Evolutionary conservation across 2,797 vertebrate genomes (phyloP), one percentile per base, ranked within the genome.

Genomic region (Gymnopithys bicolor): DNA sequence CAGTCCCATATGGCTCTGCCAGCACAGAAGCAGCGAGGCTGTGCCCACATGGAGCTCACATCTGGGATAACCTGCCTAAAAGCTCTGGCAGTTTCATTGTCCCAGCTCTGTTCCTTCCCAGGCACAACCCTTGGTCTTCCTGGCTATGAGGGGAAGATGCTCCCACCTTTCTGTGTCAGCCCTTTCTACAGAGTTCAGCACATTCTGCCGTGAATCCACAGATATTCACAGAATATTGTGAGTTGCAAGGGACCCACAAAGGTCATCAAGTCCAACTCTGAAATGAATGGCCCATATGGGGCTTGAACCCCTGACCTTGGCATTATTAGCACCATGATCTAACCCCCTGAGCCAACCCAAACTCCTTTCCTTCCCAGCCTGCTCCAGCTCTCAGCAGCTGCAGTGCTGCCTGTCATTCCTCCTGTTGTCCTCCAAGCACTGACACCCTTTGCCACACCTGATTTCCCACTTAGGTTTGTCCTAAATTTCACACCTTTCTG

Each of bases 1-100:
- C 25, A 41, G 45, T 43, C 22, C 13, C 0, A 0, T 2, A 14
- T 10, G 7, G 51, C 63, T 48, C 21, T 49, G 82, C 60, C 23
- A 53, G 75, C 35, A 16, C 33, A 14, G 87, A 37, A 63, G 23
- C 71, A 49, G 19, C 3, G 35, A 4, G 4, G 49, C 49, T 56
- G 41, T 13, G 2, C 41, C n/a, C 51, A 53, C 52, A 23, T 5
- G 33, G 67, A 64, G 27, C 75, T 58, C 37, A 33, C 18, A 28
- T 4, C 37, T 68, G 70, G 62, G 62, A 7, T 30, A 70, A 67
- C 12, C 48, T 21, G 55, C 5, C 52, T 23, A 18, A 28, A 51
- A 28, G 28, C 49, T 51, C 16, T 10, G 27, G 16, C 49, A 28
- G 8, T 60, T 90, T 32, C 15, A 37, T 41, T 25, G 9, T 32